Conservation (phyloP, 2,888 invertebrate species). For the Heliconius cydno region DNA sequence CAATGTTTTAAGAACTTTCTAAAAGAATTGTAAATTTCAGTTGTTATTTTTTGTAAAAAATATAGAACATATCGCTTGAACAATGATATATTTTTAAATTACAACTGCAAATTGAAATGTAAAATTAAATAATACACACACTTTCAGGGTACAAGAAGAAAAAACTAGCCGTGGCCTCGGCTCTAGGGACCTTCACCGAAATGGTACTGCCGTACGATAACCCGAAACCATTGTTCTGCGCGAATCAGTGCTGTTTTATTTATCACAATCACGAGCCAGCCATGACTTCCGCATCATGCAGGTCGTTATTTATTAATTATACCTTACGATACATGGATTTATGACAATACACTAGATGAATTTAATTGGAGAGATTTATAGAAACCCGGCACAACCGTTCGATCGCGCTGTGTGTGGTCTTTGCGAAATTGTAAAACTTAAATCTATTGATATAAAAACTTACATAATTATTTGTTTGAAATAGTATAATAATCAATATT, state of each 20-base stretch:
- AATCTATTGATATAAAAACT: background rate
- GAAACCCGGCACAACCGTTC: background rate
- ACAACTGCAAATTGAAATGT: background rate
- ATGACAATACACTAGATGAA: conserved; percentile 52
- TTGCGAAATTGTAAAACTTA: background rate
- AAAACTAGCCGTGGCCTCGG: conserved; percentile 63
- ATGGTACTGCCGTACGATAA: conserved; percentile 78
- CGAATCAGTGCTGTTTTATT: conserved; percentile 76
- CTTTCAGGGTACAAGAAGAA: conserved; percentile 30
- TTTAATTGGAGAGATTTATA: conserved; percentile 38
- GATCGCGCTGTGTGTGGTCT: conserved; percentile 15
- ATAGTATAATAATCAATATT: background rate
- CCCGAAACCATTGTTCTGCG: conserved; percentile 72
- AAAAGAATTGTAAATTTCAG: background rate
- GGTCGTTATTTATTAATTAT: conserved; percentile 71
- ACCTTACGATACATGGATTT: conserved; percentile 66
- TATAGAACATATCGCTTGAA: background rate
- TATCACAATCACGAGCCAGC: conserved; percentile 68
- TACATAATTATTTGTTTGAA: background rate
- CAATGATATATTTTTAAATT: background rate
- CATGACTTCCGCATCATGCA: conserved; percentile 79
- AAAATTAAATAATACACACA: background rate
- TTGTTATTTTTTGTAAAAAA: background rate
- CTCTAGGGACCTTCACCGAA: conserved; percentile 78
- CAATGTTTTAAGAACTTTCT: conserved; percentile 18